Evolutionary conservation across 2,797 vertebrate species (phyloP).

Genomic region (Pelochelys cantorii): DNA sequence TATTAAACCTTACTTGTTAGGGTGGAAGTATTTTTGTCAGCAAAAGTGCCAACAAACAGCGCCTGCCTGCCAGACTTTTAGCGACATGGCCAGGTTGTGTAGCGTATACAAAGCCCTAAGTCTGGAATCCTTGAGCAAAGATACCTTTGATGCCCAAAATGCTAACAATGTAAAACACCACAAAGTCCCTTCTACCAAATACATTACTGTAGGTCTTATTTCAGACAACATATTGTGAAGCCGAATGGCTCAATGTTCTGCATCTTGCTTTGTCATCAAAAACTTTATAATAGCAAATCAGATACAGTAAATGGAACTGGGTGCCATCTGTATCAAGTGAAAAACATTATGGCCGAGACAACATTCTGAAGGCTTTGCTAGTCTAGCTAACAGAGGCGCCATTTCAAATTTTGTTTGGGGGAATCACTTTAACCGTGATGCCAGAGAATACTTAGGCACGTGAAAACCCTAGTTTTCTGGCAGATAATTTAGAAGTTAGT

Average conservation of each 20-base stretch:
- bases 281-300: neutral
- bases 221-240: slow-evolving; percentile 1
- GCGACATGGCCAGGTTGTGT: no score
- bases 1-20: no score
- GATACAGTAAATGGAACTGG: neutral
- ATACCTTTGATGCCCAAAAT: neutral
- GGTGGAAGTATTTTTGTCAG: no score
- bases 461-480: no score
- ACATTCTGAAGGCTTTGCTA: neutral
- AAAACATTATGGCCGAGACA: neutral
- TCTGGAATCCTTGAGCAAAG: neutral
- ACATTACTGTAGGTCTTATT: neutral
- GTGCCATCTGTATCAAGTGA: neutral
- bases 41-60: no score
- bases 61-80: no score
- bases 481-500: no score
- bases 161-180: neutral
- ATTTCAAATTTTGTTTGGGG: no score
- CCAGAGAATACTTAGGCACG: no score
- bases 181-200: slow-evolving; percentile 17
- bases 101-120: no score
- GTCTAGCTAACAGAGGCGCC: neutral
- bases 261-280: neutral
- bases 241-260: neutral
- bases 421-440: no score